phyloP scores from a whole-genome alignment of 2,113 vertebrate species.

The Proteles cristata region DNA sequence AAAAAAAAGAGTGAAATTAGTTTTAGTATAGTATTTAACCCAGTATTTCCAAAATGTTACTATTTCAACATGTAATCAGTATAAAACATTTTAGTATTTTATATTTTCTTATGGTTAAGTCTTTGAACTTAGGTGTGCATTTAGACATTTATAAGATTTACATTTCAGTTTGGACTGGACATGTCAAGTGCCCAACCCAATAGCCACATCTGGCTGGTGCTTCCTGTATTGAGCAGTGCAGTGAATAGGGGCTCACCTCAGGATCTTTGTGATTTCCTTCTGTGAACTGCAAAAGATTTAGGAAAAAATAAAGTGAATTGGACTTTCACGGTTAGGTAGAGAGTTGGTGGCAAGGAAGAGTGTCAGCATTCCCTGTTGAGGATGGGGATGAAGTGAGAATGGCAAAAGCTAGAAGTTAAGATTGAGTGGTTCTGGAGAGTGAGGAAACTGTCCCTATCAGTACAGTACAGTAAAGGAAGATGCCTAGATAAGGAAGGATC shows the following conservation, averaged over 20 bases:
- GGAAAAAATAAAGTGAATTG: neutral
- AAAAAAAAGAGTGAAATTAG: neutral
- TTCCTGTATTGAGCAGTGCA: neutral
- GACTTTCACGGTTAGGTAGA: neutral
- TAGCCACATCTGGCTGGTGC: neutral
- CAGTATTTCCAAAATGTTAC: neutral
- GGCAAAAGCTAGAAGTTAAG: neutral
- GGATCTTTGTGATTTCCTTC: neutral
- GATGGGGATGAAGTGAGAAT: neutral
- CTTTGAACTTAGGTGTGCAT: neutral
- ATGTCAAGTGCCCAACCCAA: neutral
- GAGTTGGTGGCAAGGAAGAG: neutral
- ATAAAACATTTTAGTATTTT: conserved; percentile 9
- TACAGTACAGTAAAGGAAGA: neutral
- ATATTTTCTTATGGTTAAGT: neutral
- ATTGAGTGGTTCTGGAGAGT: neutral
- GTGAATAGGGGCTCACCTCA: neutral
- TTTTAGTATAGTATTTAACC: neutral
- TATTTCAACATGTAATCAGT: neutral
- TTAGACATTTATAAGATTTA: neutral
- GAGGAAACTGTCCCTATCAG: neutral
- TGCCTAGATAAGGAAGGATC: neutral
- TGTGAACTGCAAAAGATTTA: neutral
- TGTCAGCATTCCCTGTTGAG: neutral
- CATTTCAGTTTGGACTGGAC: neutral